These are phyloP conservation scores for Nixonia krombeini DNA, from an alignment of 1,140 invertebrate species.

Conservation along the genomic window DNA sequence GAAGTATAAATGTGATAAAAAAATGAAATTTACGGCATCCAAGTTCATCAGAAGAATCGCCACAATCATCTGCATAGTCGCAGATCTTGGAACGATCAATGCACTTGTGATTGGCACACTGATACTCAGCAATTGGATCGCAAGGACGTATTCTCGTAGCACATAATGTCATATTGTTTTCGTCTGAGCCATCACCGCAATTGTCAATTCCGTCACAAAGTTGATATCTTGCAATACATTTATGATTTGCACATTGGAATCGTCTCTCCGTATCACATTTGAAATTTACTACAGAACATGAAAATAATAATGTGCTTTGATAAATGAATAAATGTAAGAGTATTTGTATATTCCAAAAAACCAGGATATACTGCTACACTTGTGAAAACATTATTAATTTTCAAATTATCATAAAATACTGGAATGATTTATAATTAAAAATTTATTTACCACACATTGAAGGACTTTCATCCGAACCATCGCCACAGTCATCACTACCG, in stretches of 20 bases:
- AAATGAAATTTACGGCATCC: slow-evolving; percentile 82
- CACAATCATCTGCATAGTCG: slow-evolving; percentile 87
- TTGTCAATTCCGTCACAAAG: slow-evolving; percentile 90
- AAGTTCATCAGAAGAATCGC: slow-evolving; percentile 89
- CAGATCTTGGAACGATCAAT: slow-evolving; percentile 86
- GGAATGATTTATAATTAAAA: neutral
- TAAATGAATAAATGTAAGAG: too few species aligned
- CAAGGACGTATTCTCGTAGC: slow-evolving; percentile 80
- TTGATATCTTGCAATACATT: slow-evolving; percentile 88
- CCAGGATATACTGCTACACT: too few species aligned
- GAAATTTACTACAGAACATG: slow-evolving; percentile 76
- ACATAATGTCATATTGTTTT: slow-evolving; percentile 93
- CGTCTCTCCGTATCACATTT: slow-evolving; percentile 84
- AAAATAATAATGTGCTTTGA: too few species aligned
- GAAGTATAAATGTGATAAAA: neutral
- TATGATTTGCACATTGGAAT: slow-evolving; percentile 91
- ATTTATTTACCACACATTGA: slow-evolving; percentile 77
- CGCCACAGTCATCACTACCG: slow-evolving; percentile 91
- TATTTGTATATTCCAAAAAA: too few species aligned
- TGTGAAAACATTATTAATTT: too few species aligned
- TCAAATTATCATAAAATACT: slow-evolving; percentile 4
- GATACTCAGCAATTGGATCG: slow-evolving; percentile 82
- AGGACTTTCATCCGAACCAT: slow-evolving; percentile 89
- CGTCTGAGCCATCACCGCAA: slow-evolving; percentile 94
- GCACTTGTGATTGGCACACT: slow-evolving; percentile 94